Evolutionary conservation across 2,797 vertebrate species (phyloP).

Genomic region (Telmatherina bonti): DNA sequence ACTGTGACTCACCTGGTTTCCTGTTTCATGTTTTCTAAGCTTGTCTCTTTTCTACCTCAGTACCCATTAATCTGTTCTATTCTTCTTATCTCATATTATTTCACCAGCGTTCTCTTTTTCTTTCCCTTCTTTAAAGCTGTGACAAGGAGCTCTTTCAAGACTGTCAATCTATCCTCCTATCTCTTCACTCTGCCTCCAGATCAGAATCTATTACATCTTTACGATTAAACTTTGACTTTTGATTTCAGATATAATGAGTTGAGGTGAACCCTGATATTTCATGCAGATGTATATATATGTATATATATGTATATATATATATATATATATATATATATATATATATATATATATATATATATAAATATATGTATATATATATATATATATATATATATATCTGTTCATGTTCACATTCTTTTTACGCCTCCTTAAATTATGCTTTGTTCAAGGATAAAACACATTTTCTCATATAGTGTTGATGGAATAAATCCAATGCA

Average conservation of each 20-base stretch:
- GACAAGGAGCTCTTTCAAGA: neutral
- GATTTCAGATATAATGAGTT: conserved; percentile 34
- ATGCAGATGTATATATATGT: conserved; percentile 19
- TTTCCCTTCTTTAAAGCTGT: neutral
- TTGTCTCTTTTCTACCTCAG: conserved; percentile 19
- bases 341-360: no score
- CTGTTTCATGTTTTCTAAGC: conserved; percentile 6
- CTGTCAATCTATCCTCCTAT: conserved; percentile 14
- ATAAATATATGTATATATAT: neutral
- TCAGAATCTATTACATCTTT: conserved; percentile 31
- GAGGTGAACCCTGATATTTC: conserved; percentile 16
- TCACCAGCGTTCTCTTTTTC: neutral
- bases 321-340: neutral
- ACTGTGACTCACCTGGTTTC: conserved; percentile 17
- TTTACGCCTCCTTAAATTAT: conserved; percentile 12
- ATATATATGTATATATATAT: no score
- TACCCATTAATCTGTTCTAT: conserved; percentile 9
- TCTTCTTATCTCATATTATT: neutral
- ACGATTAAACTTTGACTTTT: conserved; percentile 28
- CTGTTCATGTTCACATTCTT: neutral
- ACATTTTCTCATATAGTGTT: conserved; percentile 8
- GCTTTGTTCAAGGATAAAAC: conserved; percentile 16
- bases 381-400: neutral
- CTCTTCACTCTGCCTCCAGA: conserved; percentile 9
- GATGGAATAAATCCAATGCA: conserved; percentile 27